Evolutionary conservation across 2,888 invertebrate species (phyloP).

Genomic region (Cataglyphis cursor): DNA sequence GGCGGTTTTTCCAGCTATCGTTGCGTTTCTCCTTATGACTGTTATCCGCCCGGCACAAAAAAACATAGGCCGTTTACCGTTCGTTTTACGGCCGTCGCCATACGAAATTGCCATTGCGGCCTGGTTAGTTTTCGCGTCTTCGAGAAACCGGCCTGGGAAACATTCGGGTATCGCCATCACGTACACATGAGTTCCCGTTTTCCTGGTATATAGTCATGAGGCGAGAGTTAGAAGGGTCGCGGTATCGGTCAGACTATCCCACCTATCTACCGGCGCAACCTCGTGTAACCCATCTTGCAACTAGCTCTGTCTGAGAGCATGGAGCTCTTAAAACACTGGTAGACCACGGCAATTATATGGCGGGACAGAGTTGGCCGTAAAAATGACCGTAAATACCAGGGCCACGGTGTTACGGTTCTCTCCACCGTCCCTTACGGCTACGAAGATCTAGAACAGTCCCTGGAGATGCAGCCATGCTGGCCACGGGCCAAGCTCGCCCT

Average conservation of each 20-base stretch:
- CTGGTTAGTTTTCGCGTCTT: slow-evolving; percentile 54
- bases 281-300: slow-evolving; percentile 30
- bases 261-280: slow-evolving; percentile 54
- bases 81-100: slow-evolving; percentile 49
- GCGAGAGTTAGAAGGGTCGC: slow-evolving; percentile 45
- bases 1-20: slow-evolving; percentile 13
- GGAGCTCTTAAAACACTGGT: slow-evolving; percentile 61
- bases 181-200: slow-evolving; percentile 35
- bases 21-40: background rate
- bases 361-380: slow-evolving; percentile 79
- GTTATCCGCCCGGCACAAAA: slow-evolving; percentile 6
- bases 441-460: slow-evolving; percentile 75
- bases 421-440: slow-evolving; percentile 34
- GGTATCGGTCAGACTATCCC: slow-evolving; percentile 33
- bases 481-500: slow-evolving; percentile 73
- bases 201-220: slow-evolving; percentile 37
- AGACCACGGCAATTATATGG: slow-evolving; percentile 76
- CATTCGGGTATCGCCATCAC: slow-evolving; percentile 44
- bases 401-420: slow-evolving; percentile 61
- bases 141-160: slow-evolving; percentile 40
- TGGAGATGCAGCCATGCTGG: slow-evolving; percentile 71
- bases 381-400: slow-evolving; percentile 84
- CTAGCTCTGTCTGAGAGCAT: slow-evolving; percentile 38
- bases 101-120: slow-evolving; percentile 58
- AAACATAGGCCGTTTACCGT: slow-evolving; percentile 23